These are phyloP conservation scores for Drosophila baimaii DNA, from an alignment of 1,140 invertebrate genomes.

Conservation along the genomic window DNA sequence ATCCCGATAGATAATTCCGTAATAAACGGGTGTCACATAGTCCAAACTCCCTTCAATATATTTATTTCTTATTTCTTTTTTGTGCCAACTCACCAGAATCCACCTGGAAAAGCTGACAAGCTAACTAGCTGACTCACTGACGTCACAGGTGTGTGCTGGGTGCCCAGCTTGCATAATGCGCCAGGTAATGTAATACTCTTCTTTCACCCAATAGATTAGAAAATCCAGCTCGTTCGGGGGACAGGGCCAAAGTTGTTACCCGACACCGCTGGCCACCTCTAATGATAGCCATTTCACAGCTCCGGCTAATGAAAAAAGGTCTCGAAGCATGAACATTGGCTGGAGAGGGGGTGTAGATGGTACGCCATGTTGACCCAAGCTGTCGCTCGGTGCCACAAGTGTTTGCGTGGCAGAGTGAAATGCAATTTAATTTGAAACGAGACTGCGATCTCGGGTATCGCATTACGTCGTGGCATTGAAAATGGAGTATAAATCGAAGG, in stretches of 20 bases:
- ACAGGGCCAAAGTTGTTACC: constrained; percentile 39
- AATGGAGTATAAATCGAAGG: constrained; percentile 33
- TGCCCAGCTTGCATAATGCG: constrained; percentile 49
- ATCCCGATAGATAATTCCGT: too few species aligned
- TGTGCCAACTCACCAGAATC: constrained; percentile 36
- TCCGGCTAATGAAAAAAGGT: constrained; percentile 49
- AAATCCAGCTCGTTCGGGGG: constrained; percentile 43
- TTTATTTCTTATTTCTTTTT: constrained; percentile 4
- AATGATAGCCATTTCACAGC: constrained; percentile 48
- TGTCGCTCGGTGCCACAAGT: constrained; percentile 44
- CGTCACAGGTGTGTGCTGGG: constrained; percentile 38
- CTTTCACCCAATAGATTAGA: constrained; percentile 43
- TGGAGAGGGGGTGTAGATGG: not conserved
- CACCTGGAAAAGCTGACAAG: constrained; percentile 16
- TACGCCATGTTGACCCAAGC: constrained; percentile 39
- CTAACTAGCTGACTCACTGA: constrained; percentile 37
- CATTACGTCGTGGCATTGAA: constrained; percentile 54
- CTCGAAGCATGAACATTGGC: constrained; percentile 37
- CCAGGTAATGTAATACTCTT: constrained; percentile 49
- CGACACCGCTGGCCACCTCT: constrained; percentile 51
- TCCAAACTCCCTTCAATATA: not conserved
- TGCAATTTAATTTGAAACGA: constrained; percentile 72
- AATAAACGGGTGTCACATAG: not conserved
- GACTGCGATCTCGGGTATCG: constrained; percentile 49
- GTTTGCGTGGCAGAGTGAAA: constrained; percentile 47